These are phyloP conservation scores for Neoniphon sammara DNA, from an alignment of 2,797 vertebrate species.

Conservation along the genomic window DNA sequence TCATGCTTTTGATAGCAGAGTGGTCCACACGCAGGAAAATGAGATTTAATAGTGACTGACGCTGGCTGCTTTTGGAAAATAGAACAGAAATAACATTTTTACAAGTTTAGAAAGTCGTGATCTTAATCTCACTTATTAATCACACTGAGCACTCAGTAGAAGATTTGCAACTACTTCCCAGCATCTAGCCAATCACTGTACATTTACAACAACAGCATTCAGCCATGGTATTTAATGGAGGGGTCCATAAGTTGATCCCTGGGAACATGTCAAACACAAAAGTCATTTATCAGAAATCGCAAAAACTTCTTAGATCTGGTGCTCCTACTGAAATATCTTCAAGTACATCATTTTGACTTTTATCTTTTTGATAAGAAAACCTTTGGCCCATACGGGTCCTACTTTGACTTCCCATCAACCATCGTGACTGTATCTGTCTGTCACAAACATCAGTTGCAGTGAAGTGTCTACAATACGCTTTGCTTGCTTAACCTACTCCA, in stretches of 20 bases:
- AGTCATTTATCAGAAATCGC: too few relatives aligned
- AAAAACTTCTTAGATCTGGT: too few relatives aligned
- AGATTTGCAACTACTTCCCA: conserved; percentile 39
- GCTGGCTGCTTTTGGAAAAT: conserved; percentile 45
- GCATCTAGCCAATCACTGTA: conserved; percentile 30
- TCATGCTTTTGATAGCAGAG: conserved; percentile 1
- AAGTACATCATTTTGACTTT: too few relatives aligned
- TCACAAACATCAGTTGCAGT: too few relatives aligned
- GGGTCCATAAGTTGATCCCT: not conserved
- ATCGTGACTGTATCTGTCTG: too few relatives aligned
- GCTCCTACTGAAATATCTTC: too few relatives aligned
- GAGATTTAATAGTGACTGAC: conserved; percentile 31
- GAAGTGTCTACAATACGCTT: too few relatives aligned
- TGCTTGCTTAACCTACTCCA: too few relatives aligned
- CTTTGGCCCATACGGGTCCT: too few relatives aligned
- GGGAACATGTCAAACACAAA: too few relatives aligned
- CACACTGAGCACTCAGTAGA: conserved; percentile 36
- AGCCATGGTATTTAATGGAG: conserved; percentile 7
- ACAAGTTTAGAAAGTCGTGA: conserved; percentile 42
- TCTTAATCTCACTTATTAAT: conserved; percentile 33
- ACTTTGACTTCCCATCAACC: too few relatives aligned
- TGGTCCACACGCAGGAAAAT: not conserved
- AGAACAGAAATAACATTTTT: conserved; percentile 52
- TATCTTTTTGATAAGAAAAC: too few relatives aligned
- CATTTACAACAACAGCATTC: conserved; percentile 33